A percentile compares a stretch with the other conserved stretches of the same genome.
Conservation (phyloP, 2,888 invertebrate species). For the Leucoptera coffeella region DNA sequence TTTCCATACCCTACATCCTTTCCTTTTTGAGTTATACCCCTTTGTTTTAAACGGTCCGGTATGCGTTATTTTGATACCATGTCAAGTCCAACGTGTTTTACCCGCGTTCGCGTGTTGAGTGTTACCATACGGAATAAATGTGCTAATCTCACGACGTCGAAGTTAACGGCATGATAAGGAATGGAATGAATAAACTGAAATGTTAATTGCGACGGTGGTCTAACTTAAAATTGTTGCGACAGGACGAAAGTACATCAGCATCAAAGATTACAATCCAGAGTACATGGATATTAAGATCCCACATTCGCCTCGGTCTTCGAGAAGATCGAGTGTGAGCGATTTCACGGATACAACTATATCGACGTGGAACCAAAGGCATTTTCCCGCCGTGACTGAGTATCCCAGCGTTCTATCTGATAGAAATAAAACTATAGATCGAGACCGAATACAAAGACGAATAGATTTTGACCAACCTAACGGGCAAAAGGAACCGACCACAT, state of each 20-base stretch:
- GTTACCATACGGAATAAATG: constrained; percentile 11
- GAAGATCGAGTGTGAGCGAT: constrained; percentile 42
- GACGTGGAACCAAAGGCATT: constrained; percentile 37
- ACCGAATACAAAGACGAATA: constrained; percentile 30
- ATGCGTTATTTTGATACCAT: too few relatives aligned
- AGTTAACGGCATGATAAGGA: constrained; percentile 23
- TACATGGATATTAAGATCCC: constrained; percentile 18
- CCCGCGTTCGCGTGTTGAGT: too few relatives aligned
- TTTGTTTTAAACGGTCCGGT: too few relatives aligned
- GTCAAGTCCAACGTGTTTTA: too few relatives aligned
- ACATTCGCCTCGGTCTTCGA: constrained; percentile 36
- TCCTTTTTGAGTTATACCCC: too few relatives aligned
- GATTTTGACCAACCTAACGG: constrained; percentile 29
- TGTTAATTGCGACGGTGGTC: constrained; percentile 18
- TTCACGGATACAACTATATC: constrained; percentile 47
- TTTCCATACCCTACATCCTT: constrained; percentile 16
- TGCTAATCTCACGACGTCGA: constrained; percentile 30
- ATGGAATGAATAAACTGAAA: constrained; percentile 43
- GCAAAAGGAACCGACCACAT: constrained; percentile 33
- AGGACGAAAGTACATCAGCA: constrained; percentile 36
- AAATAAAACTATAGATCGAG: constrained; percentile 26
- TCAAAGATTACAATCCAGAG: constrained; percentile 43
- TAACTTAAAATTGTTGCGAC: too few relatives aligned
- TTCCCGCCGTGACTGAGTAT: constrained; percentile 22
- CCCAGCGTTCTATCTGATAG: constrained; percentile 40